Conservation (phyloP, 1,140 invertebrate species). For the Anastatus disparis region DNA sequence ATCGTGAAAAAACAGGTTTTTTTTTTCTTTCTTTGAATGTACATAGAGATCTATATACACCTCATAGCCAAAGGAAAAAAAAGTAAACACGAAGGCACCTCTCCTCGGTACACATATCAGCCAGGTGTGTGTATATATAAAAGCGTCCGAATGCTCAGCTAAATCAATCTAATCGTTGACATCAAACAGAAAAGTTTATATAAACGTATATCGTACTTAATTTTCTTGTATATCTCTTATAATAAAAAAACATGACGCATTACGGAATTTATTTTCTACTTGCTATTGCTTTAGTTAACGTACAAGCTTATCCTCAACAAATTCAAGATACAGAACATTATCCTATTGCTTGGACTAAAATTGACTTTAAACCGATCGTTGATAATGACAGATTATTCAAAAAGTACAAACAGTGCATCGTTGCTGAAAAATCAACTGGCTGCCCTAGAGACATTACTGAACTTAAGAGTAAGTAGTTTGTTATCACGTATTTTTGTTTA, state of each 20-base stretch:
- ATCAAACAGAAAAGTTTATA: neutral
- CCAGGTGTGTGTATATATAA: slow-evolving; percentile 12
- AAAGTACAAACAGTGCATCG: slow-evolving; percentile 49
- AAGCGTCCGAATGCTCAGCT: neutral
- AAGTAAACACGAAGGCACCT: too few relatives aligned
- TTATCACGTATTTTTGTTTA: too few relatives aligned
- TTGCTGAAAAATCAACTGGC: slow-evolving; percentile 35
- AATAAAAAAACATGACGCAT: neutral
- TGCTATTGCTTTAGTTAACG: neutral
- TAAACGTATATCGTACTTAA: too few relatives aligned
- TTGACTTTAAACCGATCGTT: slow-evolving; percentile 46
- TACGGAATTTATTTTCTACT: neutral
- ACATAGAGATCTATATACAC: too few relatives aligned
- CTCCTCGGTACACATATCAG: too few relatives aligned
- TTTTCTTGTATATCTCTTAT: too few relatives aligned
- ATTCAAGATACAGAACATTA: slow-evolving; percentile 35
- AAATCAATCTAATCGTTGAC: neutral
- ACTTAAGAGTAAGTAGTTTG: slow-evolving; percentile 51
- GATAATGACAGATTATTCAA: slow-evolving; percentile 49
- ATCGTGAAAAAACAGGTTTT: too few relatives aligned
- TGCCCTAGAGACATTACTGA: slow-evolving; percentile 45
- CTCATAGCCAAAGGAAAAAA: too few relatives aligned
- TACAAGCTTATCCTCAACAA: neutral
- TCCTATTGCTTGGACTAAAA: slow-evolving; percentile 43
- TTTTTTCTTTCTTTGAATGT: too few relatives aligned